phyloP scores from a whole-genome alignment of 2,797 vertebrate species.

The Hybognathus amarus region DNA sequence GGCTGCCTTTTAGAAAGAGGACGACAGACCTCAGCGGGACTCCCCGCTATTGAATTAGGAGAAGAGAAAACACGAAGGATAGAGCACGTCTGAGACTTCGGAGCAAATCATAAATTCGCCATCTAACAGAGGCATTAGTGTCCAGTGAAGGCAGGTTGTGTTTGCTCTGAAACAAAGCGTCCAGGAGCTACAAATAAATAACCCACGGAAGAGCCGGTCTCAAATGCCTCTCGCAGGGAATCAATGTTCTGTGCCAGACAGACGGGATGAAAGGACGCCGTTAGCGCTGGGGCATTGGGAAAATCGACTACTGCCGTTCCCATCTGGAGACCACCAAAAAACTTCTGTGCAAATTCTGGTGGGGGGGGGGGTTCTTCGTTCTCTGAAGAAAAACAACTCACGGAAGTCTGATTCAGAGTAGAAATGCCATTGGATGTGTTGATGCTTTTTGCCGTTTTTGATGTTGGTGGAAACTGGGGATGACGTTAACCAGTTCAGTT shows the following conservation, averaged over 20 bases:
- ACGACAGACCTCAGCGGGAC: constrained; percentile 13
- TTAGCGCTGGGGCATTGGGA: constrained; percentile 52
- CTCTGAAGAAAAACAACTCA: not conserved
- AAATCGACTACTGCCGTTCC: constrained; percentile 62
- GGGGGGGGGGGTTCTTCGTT: not conserved
- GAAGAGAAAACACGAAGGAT: not conserved
- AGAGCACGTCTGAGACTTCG: not conserved
- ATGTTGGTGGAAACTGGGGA: not conserved
- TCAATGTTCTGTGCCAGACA: constrained; percentile 66
- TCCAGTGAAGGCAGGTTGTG: constrained; percentile 54
- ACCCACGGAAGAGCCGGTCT: constrained; percentile 64
- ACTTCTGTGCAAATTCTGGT: constrained; percentile 1
- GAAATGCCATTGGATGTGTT: not conserved
- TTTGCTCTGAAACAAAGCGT: constrained; percentile 62
- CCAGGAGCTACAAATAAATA: constrained; percentile 74
- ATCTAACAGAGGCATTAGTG: constrained; percentile 52
- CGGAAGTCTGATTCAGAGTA: not conserved
- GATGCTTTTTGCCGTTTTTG: not conserved
- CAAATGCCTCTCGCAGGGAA: constrained; percentile 65
- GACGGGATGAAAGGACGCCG: constrained; percentile 60
- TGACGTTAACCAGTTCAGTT: not conserved
- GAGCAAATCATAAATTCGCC: constrained; percentile 33
- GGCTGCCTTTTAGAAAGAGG: constrained; percentile 42
- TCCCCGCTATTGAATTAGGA: constrained; percentile 8
- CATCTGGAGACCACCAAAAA: constrained; percentile 43